These are phyloP conservation scores for Tetanocera ferruginea DNA, from an alignment of 2,888 invertebrate genomes.

Conservation along the genomic window DNA sequence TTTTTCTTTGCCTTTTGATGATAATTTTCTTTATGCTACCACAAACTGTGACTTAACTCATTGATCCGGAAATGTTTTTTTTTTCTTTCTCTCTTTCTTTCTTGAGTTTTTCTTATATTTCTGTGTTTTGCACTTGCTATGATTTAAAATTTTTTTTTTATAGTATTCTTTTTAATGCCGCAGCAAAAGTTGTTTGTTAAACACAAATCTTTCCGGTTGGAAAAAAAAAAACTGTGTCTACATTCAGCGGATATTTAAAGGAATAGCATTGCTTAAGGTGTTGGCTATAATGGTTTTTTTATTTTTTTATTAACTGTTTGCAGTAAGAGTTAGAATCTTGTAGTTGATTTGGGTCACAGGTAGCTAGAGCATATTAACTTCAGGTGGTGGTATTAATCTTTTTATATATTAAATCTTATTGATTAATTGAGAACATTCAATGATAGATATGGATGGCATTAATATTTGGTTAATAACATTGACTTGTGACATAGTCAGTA, in stretches of 20 bases:
- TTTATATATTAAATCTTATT: too few species aligned
- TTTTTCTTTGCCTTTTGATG: neutral
- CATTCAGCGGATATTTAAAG: too few species aligned
- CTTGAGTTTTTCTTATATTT: neutral
- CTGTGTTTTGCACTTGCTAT: conserved; percentile 44
- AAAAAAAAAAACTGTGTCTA: neutral
- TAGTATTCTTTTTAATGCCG: neutral
- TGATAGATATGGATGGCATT: too few species aligned
- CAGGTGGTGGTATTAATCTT: too few species aligned
- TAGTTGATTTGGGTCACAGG: neutral
- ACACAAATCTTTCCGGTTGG: conserved; percentile 27
- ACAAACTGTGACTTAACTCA: conserved; percentile 32
- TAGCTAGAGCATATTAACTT: too few species aligned
- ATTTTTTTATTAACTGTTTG: neutral
- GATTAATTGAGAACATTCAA: too few species aligned
- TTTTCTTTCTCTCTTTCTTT: too few species aligned
- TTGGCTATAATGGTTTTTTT: neutral
- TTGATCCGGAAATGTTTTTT: conserved; percentile 52
- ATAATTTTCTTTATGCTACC: conserved; percentile 24
- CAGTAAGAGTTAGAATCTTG: neutral
- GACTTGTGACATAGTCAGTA: too few species aligned
- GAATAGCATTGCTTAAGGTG: neutral
- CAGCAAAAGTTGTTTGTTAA: neutral
- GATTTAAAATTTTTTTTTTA: conserved; percentile 32
- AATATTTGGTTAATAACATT: too few species aligned